Evolutionary conservation across 2,113 vertebrate genomes (phyloP).

Genomic region (Gallinago undulata): DNA sequence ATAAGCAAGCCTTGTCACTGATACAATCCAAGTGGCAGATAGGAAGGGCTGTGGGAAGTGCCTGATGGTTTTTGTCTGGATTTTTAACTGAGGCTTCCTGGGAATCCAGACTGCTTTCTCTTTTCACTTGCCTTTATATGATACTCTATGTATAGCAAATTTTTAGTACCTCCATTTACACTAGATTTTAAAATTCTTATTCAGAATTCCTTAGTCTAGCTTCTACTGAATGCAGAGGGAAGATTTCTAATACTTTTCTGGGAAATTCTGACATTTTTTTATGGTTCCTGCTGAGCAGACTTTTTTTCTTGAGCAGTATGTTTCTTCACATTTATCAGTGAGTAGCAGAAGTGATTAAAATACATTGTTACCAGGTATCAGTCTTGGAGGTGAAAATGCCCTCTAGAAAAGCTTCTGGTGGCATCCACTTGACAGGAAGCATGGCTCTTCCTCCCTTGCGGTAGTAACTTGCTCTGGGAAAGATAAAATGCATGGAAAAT

Average conservation of each 20-base stretch:
- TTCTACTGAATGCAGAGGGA: neutral
- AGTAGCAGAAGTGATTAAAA: neutral
- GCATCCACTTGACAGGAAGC: constrained; percentile 94
- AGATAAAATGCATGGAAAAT: neutral
- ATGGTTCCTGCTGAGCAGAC: neutral
- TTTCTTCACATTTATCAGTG: neutral
- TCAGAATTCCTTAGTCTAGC: neutral
- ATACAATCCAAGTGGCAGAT: neutral
- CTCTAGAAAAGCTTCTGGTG: constrained; percentile 91
- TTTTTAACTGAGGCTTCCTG: neutral
- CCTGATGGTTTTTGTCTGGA: neutral
- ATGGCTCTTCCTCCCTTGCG: constrained; percentile 87
- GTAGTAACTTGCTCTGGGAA: constrained; percentile 89
- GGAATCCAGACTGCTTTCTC: neutral
- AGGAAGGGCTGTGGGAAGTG: neutral
- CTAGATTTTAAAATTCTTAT: neutral
- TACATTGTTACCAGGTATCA: constrained; percentile 85
- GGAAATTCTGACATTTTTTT: neutral
- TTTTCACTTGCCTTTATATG: neutral
- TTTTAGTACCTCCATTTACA: neutral
- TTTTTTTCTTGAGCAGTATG: neutral
- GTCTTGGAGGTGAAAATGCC: constrained; percentile 95
- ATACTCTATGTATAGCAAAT: neutral
- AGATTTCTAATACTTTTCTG: neutral
- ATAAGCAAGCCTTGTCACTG: neutral